Conservation (phyloP, 1,140 invertebrate species). For the Solenopsis fugax region DNA sequence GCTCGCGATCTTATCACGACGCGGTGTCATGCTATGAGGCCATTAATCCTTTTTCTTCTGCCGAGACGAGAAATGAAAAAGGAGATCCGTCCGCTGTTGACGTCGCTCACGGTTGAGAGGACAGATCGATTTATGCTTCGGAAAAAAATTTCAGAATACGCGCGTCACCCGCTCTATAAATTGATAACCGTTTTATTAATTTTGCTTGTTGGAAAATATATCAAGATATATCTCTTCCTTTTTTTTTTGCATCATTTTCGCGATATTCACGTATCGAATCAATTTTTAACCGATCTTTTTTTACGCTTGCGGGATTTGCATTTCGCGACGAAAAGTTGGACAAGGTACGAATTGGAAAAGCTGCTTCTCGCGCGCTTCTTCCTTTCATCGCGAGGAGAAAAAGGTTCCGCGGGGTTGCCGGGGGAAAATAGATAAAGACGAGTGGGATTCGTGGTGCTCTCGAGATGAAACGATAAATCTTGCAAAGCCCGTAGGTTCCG, state of each 20-base stretch:
- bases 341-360: constrained; percentile 36
- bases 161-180: constrained; percentile 66
- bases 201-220: constrained; percentile 26
- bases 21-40: constrained; percentile 76
- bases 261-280: neutral
- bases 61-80: constrained; percentile 56
- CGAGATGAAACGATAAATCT: constrained; percentile 71
- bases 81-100: constrained; percentile 7
- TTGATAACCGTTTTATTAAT: constrained; percentile 69
- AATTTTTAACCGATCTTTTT: neutral
- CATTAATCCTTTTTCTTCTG: constrained; percentile 78
- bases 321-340: constrained; percentile 8
- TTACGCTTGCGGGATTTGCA: constrained; percentile 7
- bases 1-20: constrained; percentile 75
- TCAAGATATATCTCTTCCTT: neutral
- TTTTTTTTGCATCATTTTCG: neutral
- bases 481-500: constrained; percentile 54
- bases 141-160: constrained; percentile 37
- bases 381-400: constrained; percentile 25
- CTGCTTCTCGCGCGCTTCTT: constrained; percentile 17
- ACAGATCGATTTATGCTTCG: constrained; percentile 17
- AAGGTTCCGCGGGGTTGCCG: neutral
- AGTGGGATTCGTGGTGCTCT: constrained; percentile 34
- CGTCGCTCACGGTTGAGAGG: constrained; percentile 34
- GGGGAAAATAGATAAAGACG: constrained; percentile 58